Conservation (phyloP, 37 sponge, comb jelly and placozoan genomes). For the Tethya wilhelma region DNA sequence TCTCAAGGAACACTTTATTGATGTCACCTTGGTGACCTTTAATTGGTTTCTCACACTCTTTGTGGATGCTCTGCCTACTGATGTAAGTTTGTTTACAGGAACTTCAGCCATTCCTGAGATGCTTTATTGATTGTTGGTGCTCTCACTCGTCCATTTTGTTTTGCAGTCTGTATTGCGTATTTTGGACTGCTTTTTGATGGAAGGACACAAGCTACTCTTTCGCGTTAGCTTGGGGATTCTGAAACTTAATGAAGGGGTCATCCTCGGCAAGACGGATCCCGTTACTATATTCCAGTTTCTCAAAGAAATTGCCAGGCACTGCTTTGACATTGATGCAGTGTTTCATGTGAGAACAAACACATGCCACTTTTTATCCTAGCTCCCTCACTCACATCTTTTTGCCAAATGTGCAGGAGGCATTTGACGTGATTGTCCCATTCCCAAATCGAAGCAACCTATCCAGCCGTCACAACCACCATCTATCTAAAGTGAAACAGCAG, state of each 20-base stretch:
- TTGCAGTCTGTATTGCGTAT: conserved; percentile 55
- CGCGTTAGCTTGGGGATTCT: conserved; percentile 45
- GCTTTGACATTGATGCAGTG: conserved; percentile 63
- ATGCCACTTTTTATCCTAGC: not conserved
- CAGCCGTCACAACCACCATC: not conserved
- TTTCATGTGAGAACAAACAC: conserved; percentile 27
- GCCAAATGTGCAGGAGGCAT: not conserved
- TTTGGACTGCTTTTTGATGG: conserved; percentile 65
- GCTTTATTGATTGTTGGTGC: no score
- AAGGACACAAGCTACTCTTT: conserved; percentile 66
- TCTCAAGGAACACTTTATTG: conserved; percentile 41
- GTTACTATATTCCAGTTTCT: conserved; percentile 66
- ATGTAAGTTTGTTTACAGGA: conserved; percentile 35
- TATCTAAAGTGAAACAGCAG: not conserved
- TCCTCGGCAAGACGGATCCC: conserved; percentile 55
- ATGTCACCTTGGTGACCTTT: conserved; percentile 67
- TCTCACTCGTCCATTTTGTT: not conserved
- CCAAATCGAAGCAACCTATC: conserved; percentile 13
- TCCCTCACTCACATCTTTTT: not conserved
- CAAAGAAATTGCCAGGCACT: conserved; percentile 61
- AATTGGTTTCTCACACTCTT: conserved; percentile 88
- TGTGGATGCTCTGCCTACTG: conserved; percentile 75
- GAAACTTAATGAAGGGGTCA: conserved; percentile 29
- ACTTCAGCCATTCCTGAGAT: no score
- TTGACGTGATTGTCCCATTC: conserved; percentile 27